These are phyloP conservation scores for Bemisia tabaci DNA, from an alignment of 1,140 invertebrate species.

Conservation along the genomic window DNA sequence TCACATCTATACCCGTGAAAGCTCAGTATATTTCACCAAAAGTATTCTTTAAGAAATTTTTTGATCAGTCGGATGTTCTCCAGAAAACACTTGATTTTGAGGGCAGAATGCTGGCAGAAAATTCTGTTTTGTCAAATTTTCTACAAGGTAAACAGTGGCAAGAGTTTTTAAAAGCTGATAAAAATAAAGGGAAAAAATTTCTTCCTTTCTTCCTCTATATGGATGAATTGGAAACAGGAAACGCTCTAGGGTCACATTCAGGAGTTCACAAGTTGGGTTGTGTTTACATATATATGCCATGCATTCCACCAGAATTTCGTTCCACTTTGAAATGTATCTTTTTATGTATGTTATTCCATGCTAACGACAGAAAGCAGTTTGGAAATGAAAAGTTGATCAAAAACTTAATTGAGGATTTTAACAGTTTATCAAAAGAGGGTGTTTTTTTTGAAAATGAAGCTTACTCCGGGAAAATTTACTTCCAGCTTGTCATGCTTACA, in stretches of 20 bases:
- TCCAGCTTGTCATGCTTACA: slow-evolving; percentile 21
- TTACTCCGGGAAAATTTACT: slow-evolving; percentile 15
- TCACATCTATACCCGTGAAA: background rate
- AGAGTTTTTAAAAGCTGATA: background rate
- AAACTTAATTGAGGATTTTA: slow-evolving; percentile 24
- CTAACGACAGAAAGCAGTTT: slow-evolving; percentile 22
- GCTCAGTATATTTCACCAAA: background rate
- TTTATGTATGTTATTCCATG: slow-evolving; percentile 23
- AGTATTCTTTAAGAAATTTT: background rate
- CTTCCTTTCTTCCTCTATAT: slow-evolving; percentile 25
- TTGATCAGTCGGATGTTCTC: too few relatives aligned
- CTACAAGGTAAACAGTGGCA: background rate
- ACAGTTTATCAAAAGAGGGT: slow-evolving; percentile 20
- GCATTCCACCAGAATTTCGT: slow-evolving; percentile 22
- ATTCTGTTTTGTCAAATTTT: too few relatives aligned
- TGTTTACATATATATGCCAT: slow-evolving; percentile 23
- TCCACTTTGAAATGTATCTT: slow-evolving; percentile 26
- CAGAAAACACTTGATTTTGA: too few relatives aligned
- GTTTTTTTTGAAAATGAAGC: slow-evolving; percentile 16
- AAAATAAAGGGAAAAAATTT: too few relatives aligned
- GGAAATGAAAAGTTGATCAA: slow-evolving; percentile 22
- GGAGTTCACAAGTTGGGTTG: slow-evolving; percentile 25
- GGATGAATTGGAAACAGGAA: slow-evolving; percentile 28
- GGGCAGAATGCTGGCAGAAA: too few relatives aligned
- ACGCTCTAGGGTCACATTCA: slow-evolving; percentile 25